Evolutionary conservation across 2,113 vertebrate genomes (phyloP).

Genomic region (Oncorhynchus gorbuscha): DNA sequence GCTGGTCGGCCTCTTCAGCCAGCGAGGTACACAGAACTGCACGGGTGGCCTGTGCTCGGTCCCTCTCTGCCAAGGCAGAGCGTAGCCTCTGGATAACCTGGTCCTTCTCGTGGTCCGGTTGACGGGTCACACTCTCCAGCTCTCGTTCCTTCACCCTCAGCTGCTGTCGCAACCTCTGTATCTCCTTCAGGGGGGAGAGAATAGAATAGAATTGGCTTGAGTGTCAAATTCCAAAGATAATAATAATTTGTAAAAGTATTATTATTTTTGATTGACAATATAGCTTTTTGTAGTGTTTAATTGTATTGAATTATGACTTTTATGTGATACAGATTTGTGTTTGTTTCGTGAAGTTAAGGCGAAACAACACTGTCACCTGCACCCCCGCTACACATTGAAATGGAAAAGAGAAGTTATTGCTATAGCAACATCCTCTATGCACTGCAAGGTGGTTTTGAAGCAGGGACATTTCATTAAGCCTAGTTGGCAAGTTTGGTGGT

Average conservation of each 20-base stretch:
- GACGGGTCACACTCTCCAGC: slow-evolving; percentile 65
- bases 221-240: background rate
- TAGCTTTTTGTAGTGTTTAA: no score
- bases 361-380: background rate
- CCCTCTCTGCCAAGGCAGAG: slow-evolving; percentile 73
- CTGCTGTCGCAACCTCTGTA: slow-evolving; percentile 72
- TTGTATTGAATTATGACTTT: background rate
- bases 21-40: slow-evolving; percentile 83
- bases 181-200: slow-evolving; percentile 72
- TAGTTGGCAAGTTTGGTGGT: background rate
- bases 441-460: background rate
- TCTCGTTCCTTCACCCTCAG: slow-evolving; percentile 79
- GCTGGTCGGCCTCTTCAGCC: slow-evolving; percentile 81
- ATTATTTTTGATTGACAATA: background rate
- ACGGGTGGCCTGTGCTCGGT: slow-evolving; percentile 76
- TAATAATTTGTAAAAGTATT: background rate
- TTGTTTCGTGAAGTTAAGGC: background rate
- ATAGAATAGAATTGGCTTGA: slow-evolving; percentile 16
- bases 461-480: background rate
- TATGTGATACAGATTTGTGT: background rate
- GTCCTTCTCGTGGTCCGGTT: slow-evolving; percentile 77
- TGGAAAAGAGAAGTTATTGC: background rate
- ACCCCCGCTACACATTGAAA: background rate
- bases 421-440: background rate
- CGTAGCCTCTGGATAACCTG: slow-evolving; percentile 76